Conservation (phyloP, 1,140 invertebrate species). For the Ephestia elutella region DNA sequence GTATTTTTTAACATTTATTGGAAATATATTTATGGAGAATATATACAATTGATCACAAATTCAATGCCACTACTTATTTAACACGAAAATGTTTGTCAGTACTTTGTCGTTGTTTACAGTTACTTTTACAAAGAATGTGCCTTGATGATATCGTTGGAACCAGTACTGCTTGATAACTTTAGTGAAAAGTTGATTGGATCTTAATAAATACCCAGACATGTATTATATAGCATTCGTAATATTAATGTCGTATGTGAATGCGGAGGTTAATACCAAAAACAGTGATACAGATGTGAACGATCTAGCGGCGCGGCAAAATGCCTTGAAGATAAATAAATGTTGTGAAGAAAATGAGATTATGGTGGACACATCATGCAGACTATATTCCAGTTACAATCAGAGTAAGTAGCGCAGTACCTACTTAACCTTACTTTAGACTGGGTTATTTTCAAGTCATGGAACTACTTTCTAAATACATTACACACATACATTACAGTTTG, state of each 20-base stretch:
- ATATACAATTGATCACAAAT: background rate
- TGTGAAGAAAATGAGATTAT: conserved; percentile 83
- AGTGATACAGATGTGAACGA: background rate
- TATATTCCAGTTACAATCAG: conserved; percentile 76
- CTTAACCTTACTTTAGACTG: too few species aligned
- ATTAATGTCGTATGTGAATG: conserved; percentile 19
- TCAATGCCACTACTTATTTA: background rate
- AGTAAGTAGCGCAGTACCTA: conserved; percentile 40
- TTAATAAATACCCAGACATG: background rate
- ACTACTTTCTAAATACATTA: too few species aligned
- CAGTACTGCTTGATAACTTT: background rate
- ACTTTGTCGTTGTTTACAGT: background rate
- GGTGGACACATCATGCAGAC: conserved; percentile 78
- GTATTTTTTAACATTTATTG: too few species aligned
- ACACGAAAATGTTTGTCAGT: background rate
- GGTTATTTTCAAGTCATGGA: too few species aligned
- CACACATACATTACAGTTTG: too few species aligned
- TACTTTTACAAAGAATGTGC: background rate
- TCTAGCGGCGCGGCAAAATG: conserved; percentile 20
- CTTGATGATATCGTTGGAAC: background rate
- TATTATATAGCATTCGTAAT: background rate
- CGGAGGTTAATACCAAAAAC: conserved; percentile 10
- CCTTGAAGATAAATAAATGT: conserved; percentile 82
- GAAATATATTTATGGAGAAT: too few species aligned
- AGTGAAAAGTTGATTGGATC: background rate